Conservation (phyloP, 2,113 vertebrate genomes). For the Dipodomys ordii region DNA sequence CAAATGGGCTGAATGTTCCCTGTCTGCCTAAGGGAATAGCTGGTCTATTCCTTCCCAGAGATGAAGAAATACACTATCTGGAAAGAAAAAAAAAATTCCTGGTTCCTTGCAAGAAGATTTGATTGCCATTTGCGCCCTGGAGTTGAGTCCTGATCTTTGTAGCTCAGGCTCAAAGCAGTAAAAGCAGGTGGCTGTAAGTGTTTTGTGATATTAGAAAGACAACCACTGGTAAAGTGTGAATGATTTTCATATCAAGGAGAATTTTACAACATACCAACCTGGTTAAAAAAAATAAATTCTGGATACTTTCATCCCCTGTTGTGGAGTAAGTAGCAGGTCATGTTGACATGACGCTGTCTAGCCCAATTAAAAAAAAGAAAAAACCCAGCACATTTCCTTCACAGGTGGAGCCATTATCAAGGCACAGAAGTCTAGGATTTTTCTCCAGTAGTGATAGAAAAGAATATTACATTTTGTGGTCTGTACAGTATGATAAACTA, state of each 20-base stretch:
- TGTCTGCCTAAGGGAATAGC: slow-evolving; percentile 79
- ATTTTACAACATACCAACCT: slow-evolving; percentile 93
- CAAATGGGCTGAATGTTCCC: too few species aligned
- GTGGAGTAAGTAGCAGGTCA: slow-evolving; percentile 92
- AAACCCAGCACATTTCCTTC: slow-evolving; percentile 87
- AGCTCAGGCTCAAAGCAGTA: slow-evolving; percentile 91
- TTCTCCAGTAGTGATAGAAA: slow-evolving; percentile 99
- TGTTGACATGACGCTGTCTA: slow-evolving; percentile 96
- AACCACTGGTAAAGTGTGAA: slow-evolving; percentile 89
- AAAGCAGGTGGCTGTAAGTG: slow-evolving; percentile 92
- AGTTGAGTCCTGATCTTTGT: slow-evolving; percentile 93
- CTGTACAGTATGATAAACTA: slow-evolving; percentile 97
- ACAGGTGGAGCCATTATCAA: slow-evolving; percentile 98
- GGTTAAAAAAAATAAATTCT: slow-evolving; percentile 92
- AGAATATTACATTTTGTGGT: slow-evolving; percentile 98
- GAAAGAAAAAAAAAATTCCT: slow-evolving; percentile 79
- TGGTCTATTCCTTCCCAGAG: slow-evolving; percentile 90
- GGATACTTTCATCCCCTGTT: slow-evolving; percentile 92
- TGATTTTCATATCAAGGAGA: slow-evolving; percentile 92
- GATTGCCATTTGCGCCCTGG: slow-evolving; percentile 92
- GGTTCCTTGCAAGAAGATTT: slow-evolving; percentile 93
- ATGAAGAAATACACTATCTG: slow-evolving; percentile 89
- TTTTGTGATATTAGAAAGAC: slow-evolving; percentile 86
- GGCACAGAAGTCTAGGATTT: slow-evolving; percentile 99
- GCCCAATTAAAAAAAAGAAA: slow-evolving; percentile 87